A percentile compares a stretch with the other conserved stretches of the same genome.
These are phyloP conservation scores for Folsomia manolachei DNA, from an alignment of 2,888 invertebrate genomes.

Conservation along the genomic window DNA sequence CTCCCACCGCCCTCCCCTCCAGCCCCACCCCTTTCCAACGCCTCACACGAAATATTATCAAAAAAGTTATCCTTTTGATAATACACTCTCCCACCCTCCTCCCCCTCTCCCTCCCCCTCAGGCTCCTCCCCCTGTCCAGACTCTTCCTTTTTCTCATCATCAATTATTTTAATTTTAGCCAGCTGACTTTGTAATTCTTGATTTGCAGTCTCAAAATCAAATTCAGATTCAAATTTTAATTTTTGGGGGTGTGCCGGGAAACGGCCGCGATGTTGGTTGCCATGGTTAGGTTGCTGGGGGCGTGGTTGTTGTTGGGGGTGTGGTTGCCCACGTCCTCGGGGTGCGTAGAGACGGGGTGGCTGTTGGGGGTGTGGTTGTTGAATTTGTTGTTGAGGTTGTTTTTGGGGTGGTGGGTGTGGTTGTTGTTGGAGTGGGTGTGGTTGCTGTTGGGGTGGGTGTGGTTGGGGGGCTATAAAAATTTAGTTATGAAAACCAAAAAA, in stretches of 20 bases:
- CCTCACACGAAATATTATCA: conserved; percentile 98
- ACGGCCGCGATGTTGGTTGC: background rate
- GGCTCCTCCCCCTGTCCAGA: conserved; percentile 26
- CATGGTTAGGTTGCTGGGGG: background rate
- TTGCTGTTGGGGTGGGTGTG: conserved; percentile 17
- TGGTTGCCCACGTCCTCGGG: background rate
- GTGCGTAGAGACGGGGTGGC: background rate
- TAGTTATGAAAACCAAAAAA: conserved; percentile 51
- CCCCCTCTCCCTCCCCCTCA: conserved; percentile 27
- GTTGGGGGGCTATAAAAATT: conserved; percentile 60
- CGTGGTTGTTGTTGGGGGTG: background rate
- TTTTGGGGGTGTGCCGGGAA: conserved; percentile 12
- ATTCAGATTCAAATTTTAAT: conserved; percentile 80
- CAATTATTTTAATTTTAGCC: conserved; percentile 71
- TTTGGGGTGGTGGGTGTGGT: background rate
- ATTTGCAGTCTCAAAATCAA: conserved; percentile 98
- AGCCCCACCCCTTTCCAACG: conserved; percentile 69
- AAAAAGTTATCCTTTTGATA: conserved; percentile 98
- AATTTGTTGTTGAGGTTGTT: conserved; percentile 1
- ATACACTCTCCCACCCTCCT: conserved; percentile 62
- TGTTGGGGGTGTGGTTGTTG: conserved; percentile 14
- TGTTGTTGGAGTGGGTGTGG: background rate
- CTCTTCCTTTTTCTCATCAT: conserved; percentile 26
- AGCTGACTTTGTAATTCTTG: conserved; percentile 81
- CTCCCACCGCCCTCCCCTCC: background rate